Evolutionary conservation across 2,888 invertebrate species (phyloP).

Genomic region (Epinotia brunnichana): DNA sequence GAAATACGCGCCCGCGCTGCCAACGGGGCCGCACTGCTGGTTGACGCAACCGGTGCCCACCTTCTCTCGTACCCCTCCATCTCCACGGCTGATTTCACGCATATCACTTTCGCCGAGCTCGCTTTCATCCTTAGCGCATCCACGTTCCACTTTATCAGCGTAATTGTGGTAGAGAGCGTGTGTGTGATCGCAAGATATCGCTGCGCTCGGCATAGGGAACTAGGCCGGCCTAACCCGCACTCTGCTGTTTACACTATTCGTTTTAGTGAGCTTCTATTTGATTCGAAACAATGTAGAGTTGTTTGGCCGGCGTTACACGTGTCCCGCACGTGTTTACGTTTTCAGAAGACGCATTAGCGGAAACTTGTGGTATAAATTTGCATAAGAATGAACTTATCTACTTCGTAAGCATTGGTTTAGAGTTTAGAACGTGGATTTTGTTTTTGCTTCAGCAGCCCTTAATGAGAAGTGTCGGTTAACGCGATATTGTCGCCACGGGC

Average conservation of each 20-base stretch:
- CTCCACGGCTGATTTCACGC: slow-evolving; percentile 72
- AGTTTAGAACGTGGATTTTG: background rate
- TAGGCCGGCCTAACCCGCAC: slow-evolving; percentile 67
- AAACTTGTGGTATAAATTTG: slow-evolving; percentile 39
- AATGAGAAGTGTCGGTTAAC: slow-evolving; percentile 31
- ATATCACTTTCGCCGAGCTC: slow-evolving; percentile 78
- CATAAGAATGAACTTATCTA: slow-evolving; percentile 25
- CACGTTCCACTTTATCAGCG: slow-evolving; percentile 57
- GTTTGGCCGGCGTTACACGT: slow-evolving; percentile 25
- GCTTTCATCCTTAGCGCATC: slow-evolving; percentile 71
- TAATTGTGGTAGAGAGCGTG: slow-evolving; percentile 38
- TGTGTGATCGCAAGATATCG: slow-evolving; percentile 49
- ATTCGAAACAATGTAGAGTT: slow-evolving; percentile 18
- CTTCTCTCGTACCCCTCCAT: slow-evolving; percentile 59
- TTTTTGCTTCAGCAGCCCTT: slow-evolving; percentile 13
- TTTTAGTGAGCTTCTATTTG: slow-evolving; percentile 15
- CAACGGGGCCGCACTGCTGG: slow-evolving; percentile 67
- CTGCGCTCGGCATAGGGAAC: slow-evolving; percentile 70
- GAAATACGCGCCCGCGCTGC: slow-evolving; percentile 78
- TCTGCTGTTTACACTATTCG: slow-evolving; percentile 66
- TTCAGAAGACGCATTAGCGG: slow-evolving; percentile 34
- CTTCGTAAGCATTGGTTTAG: slow-evolving; percentile 6
- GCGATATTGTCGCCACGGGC: slow-evolving; percentile 77
- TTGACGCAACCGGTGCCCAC: slow-evolving; percentile 64
- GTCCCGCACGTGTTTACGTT: slow-evolving; percentile 35